Percentiles rank a stretch among this genome's conserved stretches.
Evolutionary conservation across 2,797 vertebrate species (phyloP).

Genomic region (Nyctibius grandis): DNA sequence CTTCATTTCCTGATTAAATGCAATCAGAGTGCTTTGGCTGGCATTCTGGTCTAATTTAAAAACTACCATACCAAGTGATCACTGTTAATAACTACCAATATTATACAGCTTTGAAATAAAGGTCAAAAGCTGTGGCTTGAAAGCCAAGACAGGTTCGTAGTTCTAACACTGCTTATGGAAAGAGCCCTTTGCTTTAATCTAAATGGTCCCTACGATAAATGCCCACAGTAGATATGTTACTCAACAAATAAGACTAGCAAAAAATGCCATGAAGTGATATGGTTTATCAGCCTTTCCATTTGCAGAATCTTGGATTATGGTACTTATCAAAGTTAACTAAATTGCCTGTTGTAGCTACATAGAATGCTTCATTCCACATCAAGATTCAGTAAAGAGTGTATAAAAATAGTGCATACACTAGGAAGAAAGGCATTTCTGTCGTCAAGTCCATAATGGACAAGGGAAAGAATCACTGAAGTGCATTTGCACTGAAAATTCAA

Average conservation of each 20-base stretch:
- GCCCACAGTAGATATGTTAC: background rate
- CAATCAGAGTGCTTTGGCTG: conserved; percentile 54
- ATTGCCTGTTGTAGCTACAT: background rate
- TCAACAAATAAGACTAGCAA: background rate
- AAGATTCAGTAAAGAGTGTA: background rate
- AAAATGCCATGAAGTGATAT: background rate
- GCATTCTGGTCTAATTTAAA: conserved; percentile 68
- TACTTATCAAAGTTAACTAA: background rate
- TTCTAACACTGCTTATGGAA: background rate
- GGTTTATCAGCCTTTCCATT: background rate
- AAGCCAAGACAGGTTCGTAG: conserved; percentile 23
- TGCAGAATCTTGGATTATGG: background rate
- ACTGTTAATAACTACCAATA: conserved; percentile 56
- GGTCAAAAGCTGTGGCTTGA: conserved; percentile 53
- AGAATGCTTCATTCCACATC: background rate
- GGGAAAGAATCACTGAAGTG: background rate
- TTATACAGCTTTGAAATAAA: conserved; percentile 57
- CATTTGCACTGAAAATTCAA: background rate
- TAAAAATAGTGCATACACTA: background rate
- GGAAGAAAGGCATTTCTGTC: background rate
- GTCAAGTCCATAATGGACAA: background rate
- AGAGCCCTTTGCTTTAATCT: background rate
- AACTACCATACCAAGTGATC: conserved; percentile 61
- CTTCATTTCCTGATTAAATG: conserved; percentile 66
- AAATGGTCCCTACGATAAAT: background rate